These are phyloP conservation scores for Meloe dianella DNA, from an alignment of 2,888 invertebrate species.

Conservation along the genomic window DNA sequence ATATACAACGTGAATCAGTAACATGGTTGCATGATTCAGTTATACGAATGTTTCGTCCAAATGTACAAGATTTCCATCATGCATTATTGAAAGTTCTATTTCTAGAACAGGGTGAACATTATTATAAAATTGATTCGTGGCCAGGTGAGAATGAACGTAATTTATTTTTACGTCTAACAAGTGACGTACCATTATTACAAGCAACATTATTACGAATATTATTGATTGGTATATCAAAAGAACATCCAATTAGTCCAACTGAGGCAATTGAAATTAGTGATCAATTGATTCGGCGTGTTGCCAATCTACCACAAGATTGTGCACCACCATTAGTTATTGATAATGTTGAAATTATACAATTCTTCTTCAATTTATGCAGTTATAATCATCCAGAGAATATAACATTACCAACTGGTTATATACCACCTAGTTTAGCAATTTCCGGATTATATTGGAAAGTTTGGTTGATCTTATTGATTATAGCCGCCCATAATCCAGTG, in stretches of 20 bases:
- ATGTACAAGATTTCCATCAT: slow-evolving; percentile 74
- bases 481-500: slow-evolving; percentile 91
- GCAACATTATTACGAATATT: slow-evolving; percentile 82
- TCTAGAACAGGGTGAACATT: slow-evolving; percentile 78
- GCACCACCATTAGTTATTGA: slow-evolving; percentile 76
- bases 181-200: slow-evolving; percentile 88
- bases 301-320: slow-evolving; percentile 75
- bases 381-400: slow-evolving; percentile 95
- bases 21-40: slow-evolving; percentile 88
- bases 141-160: slow-evolving; percentile 83
- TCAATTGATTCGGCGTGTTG: slow-evolving; percentile 83
- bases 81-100: slow-evolving; percentile 81
- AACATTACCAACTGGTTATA: slow-evolving; percentile 79
- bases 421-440: slow-evolving; percentile 87
- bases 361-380: slow-evolving; percentile 87
- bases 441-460: slow-evolving; percentile 95
- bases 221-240: slow-evolving; percentile 76
- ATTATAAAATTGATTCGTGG: slow-evolving; percentile 69
- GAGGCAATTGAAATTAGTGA: slow-evolving; percentile 89
- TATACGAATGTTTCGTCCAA: slow-evolving; percentile 72
- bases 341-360: slow-evolving; percentile 85
- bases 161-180: slow-evolving; percentile 77
- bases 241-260: slow-evolving; percentile 78
- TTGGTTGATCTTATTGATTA: slow-evolving; percentile 85
- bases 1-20: slow-evolving; percentile 85